These are phyloP conservation scores for Drosophila pseudoananassae DNA, from an alignment of 1,140 invertebrate genomes.

Conservation along the genomic window DNA sequence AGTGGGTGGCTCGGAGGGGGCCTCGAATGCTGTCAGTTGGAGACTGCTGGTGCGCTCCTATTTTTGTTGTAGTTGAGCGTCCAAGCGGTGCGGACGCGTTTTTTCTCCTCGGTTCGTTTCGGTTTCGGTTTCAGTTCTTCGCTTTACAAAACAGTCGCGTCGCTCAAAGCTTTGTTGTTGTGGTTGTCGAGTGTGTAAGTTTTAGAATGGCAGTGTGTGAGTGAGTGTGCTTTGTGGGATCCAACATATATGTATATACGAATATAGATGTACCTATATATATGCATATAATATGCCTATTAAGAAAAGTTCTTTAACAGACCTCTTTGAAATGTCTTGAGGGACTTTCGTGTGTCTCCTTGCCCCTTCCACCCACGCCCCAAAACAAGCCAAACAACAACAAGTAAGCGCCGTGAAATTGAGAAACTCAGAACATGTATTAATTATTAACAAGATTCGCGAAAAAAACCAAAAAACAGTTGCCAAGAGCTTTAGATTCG, in stretches of 20 bases:
- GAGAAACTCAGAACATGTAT: neutral
- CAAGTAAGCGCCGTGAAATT: neutral
- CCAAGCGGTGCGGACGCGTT: conserved; percentile 59
- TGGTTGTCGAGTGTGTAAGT: conserved; percentile 41
- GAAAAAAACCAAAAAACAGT: conserved; percentile 13
- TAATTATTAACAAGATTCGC: conserved; percentile 12
- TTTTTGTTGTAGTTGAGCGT: conserved; percentile 70
- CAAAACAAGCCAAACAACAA: conserved; percentile 1
- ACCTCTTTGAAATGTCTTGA: conserved; percentile 14
- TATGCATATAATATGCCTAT: conserved; percentile 29
- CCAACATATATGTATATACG: conserved; percentile 10
- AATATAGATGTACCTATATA: conserved; percentile 6
- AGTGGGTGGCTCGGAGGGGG: neutral
- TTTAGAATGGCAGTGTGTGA: conserved; percentile 17
- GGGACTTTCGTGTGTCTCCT: neutral
- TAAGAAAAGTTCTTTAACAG: conserved; percentile 35
- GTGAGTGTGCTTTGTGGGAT: conserved; percentile 50
- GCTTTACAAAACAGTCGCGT: conserved; percentile 14
- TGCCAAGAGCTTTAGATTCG: conserved; percentile 15
- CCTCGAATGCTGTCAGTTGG: conserved; percentile 19
- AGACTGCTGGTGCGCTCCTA: conserved; percentile 19
- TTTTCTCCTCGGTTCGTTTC: conserved; percentile 28
- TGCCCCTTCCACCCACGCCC: too few species aligned
- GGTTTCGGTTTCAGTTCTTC: conserved; percentile 1
- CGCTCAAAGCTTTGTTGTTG: conserved; percentile 49